phyloP scores from a whole-genome alignment of 2,888 invertebrate genomes.

The Brachypalpus laphriformis region DNA sequence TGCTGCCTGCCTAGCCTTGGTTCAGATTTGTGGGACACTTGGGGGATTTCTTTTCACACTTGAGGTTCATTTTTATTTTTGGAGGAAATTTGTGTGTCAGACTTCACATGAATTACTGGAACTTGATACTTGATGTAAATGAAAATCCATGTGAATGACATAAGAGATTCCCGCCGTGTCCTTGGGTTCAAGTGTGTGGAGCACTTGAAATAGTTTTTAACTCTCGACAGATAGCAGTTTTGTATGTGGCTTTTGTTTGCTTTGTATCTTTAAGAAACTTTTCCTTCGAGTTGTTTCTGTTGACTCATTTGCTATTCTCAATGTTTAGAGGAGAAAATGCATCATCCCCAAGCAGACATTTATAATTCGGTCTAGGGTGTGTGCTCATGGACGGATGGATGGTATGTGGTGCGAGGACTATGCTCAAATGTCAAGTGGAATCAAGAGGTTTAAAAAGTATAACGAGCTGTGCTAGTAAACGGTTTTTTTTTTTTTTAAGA shows the following conservation, averaged over 20 bases:
- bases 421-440: slow-evolving; percentile 25
- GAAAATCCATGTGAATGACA: slow-evolving; percentile 46
- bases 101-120: slow-evolving; percentile 3
- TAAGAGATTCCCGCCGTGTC: slow-evolving; percentile 1
- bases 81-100: neutral
- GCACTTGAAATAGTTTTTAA: slow-evolving; percentile 42
- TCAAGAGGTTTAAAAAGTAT: neutral
- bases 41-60: neutral
- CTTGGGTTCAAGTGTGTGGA: slow-evolving; percentile 14
- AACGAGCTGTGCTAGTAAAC: neutral
- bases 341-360: neutral
- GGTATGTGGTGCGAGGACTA: neutral
- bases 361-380: neutral
- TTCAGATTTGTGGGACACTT: slow-evolving; percentile 24
- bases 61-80: neutral
- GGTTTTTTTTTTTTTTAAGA: neutral
- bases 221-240: neutral
- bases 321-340: neutral
- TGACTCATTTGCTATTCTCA: slow-evolving; percentile 42
- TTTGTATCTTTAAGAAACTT: neutral
- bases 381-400: slow-evolving; percentile 5
- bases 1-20: slow-evolving; percentile 7
- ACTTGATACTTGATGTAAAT: neutral
- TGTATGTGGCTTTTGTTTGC: neutral
- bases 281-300: neutral